Evolutionary conservation across 1,140 invertebrate species (phyloP).

Genomic region (Odontomachus brunneus): DNA sequence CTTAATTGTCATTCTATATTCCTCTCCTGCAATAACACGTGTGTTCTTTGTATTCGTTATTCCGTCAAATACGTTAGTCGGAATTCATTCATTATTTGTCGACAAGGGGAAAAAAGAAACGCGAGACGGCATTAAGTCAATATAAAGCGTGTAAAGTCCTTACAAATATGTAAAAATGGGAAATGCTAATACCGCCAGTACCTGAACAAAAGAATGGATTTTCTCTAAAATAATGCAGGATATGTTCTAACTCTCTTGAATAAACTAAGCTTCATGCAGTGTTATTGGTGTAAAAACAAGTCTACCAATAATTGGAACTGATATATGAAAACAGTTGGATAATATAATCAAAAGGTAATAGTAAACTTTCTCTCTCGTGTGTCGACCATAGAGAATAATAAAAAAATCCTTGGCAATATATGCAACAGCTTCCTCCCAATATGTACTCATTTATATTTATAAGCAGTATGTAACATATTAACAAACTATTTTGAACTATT

Average conservation of each 20-base stretch:
- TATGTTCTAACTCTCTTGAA: not conserved
- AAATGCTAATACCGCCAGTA: not conserved
- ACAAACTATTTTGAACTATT: constrained; percentile 1
- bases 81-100: not conserved
- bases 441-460: not conserved
- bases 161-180: not conserved
- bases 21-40: constrained; percentile 65
- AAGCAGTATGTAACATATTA: not conserved
- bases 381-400: not conserved
- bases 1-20: constrained; percentile 61
- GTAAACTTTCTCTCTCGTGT: constrained; percentile 21
- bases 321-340: not conserved
- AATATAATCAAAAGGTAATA: constrained; percentile 5
- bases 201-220: not conserved
- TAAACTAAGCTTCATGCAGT: not conserved
- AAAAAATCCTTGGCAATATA: not conserved
- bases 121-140: not conserved
- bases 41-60: constrained; percentile 15
- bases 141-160: not conserved
- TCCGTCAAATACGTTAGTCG: not conserved
- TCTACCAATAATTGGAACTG: not conserved
- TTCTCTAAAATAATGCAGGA: constrained; percentile 7
- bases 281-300: constrained; percentile 12
- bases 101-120: constrained; percentile 2
- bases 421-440: too few relatives aligned